A percentile compares a stretch with the other conserved stretches of the same genome.
These are phyloP conservation scores for Drosophila bipectinata DNA, from an alignment of 1,140 invertebrate species.

Conservation along the genomic window DNA sequence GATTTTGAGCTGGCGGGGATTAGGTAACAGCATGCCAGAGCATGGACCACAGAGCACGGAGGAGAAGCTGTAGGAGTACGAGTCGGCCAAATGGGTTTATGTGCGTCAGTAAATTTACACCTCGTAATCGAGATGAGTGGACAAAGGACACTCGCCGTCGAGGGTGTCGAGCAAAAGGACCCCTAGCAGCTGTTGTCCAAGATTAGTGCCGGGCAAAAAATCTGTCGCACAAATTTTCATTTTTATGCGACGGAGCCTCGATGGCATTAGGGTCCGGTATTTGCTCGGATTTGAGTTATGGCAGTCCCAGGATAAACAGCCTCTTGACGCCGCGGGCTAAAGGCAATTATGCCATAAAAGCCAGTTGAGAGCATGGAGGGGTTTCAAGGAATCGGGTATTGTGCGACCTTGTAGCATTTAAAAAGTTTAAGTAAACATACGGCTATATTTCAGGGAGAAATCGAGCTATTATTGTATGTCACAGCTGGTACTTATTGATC, in stretches of 20 bases:
- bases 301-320: slow-evolving; percentile 10
- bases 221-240: slow-evolving; percentile 80
- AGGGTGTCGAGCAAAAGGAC: slow-evolving; percentile 16
- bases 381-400: neutral
- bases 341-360: slow-evolving; percentile 68
- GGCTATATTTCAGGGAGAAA: neutral
- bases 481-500: slow-evolving; percentile 5
- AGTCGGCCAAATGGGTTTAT: slow-evolving; percentile 74
- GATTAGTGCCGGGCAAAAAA: slow-evolving; percentile 68
- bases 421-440: neutral
- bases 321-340: slow-evolving; percentile 28
- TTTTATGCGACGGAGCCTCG: slow-evolving; percentile 58
- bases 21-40: slow-evolving; percentile 26
- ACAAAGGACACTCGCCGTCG: slow-evolving; percentile 36
- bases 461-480: slow-evolving; percentile 2
- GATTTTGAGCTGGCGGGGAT: slow-evolving; percentile 66
- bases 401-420: neutral
- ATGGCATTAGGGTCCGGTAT: slow-evolving; percentile 37
- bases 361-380: neutral
- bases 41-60: neutral
- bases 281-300: slow-evolving; percentile 42
- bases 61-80: neutral
- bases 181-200: slow-evolving; percentile 69
- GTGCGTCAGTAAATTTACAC: slow-evolving; percentile 80
- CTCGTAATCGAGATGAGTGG: slow-evolving; percentile 81